Conservation (phyloP, 2,113 vertebrate species). For the Scatophagus argus region DNA sequence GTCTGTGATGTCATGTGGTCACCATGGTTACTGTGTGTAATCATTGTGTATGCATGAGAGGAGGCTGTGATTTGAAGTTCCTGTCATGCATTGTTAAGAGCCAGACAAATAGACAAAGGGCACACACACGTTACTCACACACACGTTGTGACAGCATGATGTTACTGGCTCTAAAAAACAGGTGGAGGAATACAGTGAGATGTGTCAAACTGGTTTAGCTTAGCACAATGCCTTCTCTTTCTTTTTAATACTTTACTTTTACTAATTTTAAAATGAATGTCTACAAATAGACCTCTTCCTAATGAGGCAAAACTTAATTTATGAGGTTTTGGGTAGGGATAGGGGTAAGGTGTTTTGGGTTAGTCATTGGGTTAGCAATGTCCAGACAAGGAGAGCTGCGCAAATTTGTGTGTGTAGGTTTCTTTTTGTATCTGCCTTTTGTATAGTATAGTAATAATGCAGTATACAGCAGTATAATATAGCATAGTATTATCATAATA, state of each 20-base stretch:
- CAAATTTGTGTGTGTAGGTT: no score
- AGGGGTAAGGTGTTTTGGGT: no score
- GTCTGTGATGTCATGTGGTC: slow-evolving; percentile 60
- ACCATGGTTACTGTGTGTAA: slow-evolving; percentile 40
- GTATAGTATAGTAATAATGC: no score
- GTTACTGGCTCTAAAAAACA: not conserved
- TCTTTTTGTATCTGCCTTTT: no score
- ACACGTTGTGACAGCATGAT: not conserved
- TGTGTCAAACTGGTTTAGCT: slow-evolving; percentile 19
- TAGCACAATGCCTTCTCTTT: not conserved
- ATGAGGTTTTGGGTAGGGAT: no score
- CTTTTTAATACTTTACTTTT: no score
- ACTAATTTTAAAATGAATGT: not conserved
- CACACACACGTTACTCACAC: slow-evolving; percentile 12
- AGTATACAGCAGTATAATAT: no score
- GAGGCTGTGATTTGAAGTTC: slow-evolving; percentile 8
- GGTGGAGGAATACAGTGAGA: slow-evolving; percentile 12
- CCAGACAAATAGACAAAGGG: slow-evolving; percentile 2
- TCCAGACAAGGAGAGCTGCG: no score
- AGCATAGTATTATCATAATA: no score
- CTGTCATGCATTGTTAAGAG: slow-evolving; percentile 40
- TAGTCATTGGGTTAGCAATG: no score
- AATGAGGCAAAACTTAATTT: no score
- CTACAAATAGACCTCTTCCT: slow-evolving; percentile 3
- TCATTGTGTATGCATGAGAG: slow-evolving; percentile 11